Conservation (phyloP, 2,797 vertebrate genomes). For the Falco rusticolus region DNA sequence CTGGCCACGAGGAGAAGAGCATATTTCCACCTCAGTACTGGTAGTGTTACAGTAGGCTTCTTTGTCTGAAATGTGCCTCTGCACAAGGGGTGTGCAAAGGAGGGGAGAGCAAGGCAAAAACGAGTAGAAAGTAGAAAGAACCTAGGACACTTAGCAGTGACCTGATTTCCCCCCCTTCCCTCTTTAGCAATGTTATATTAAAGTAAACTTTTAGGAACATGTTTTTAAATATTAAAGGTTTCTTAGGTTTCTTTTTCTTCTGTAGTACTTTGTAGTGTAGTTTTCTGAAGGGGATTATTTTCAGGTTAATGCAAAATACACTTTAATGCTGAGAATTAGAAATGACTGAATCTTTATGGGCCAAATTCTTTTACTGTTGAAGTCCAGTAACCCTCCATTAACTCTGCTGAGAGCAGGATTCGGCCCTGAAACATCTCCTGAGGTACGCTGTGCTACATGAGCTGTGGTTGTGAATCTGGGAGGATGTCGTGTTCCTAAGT, state of each 20-base stretch:
- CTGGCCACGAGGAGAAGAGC: neutral
- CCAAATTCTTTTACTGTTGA: neutral
- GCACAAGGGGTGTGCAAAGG: neutral
- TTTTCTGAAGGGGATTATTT: neutral
- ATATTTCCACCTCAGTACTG: neutral
- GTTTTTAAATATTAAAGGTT: neutral
- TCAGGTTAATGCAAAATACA: neutral
- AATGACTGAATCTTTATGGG: neutral
- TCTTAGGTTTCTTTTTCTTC: neutral
- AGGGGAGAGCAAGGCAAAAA: neutral
- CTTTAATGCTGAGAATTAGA: neutral
- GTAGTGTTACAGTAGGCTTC: neutral
- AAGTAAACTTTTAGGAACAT: neutral
- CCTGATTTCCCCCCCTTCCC: neutral
- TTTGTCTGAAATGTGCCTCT: neutral
- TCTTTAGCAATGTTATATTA: neutral
- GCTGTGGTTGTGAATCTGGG: neutral
- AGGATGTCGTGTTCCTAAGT: neutral
- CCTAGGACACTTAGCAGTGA: neutral
- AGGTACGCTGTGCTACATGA: neutral
- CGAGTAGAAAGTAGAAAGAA: neutral
- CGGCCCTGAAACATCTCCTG: neutral
- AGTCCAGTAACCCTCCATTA: neutral
- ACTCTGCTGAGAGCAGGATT: neutral
- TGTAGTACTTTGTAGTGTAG: neutral